These are phyloP conservation scores for Onychomys torridus DNA, from an alignment of 2,797 vertebrate genomes.

Conservation along the genomic window DNA sequence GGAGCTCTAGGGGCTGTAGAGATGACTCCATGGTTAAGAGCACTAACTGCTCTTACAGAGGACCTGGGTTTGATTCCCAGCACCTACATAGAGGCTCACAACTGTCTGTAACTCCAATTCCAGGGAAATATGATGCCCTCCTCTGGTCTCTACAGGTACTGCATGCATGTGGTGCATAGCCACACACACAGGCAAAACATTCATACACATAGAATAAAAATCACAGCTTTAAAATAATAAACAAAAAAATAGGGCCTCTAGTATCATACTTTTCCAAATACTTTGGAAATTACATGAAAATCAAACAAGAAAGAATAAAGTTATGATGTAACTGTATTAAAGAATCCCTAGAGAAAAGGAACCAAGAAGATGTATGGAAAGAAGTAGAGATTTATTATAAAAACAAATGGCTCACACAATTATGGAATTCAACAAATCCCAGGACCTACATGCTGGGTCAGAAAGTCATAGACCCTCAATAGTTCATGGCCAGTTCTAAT, in stretches of 20 bases:
- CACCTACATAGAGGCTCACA: not conserved
- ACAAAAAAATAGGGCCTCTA: not conserved
- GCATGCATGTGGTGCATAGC: not conserved
- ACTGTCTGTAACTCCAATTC: not conserved
- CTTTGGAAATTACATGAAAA: not conserved
- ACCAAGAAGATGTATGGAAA: not conserved
- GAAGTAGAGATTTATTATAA: not conserved
- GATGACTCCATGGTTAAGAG: not conserved
- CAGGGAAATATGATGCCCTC: not conserved
- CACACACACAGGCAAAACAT: not conserved
- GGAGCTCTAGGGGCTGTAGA: not conserved
- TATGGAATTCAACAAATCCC: no score
- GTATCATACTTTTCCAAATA: not conserved
- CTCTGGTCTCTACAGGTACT: not conserved
- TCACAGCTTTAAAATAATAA: not conserved
- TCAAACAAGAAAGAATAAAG: not conserved
- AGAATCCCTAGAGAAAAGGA: not conserved
- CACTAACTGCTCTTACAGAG: not conserved
- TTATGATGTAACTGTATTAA: not conserved
- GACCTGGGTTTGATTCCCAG: not conserved
- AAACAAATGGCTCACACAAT: not conserved
- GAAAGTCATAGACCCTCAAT: not conserved
- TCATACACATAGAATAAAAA: not conserved
- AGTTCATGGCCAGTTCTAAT: no score
- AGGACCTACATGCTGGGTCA: not conserved